These are phyloP conservation scores for Sinhomidia bicolor DNA, from an alignment of 2,888 invertebrate genomes.

Conservation along the genomic window DNA sequence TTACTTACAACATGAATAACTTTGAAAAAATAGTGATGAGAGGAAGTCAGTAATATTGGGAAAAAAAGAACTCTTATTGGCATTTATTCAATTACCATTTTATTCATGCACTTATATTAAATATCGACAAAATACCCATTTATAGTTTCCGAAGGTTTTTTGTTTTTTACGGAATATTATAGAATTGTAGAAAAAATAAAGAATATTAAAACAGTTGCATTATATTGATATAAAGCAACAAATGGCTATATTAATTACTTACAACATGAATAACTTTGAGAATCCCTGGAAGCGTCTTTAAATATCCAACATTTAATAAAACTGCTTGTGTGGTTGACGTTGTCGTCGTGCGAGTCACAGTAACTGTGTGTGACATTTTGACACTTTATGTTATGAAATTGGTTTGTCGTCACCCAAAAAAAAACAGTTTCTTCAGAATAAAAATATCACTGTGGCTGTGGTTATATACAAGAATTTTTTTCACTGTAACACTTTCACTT, in stretches of 20 bases:
- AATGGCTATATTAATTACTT: conserved; percentile 81
- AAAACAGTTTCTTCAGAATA: too few relatives aligned
- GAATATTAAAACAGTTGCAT: neutral
- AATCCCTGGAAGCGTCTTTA: conserved; percentile 90
- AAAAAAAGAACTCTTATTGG: too few relatives aligned
- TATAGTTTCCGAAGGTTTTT: too few relatives aligned
- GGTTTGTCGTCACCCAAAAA: too few relatives aligned
- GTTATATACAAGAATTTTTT: neutral
- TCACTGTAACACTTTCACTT: neutral
- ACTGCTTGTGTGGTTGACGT: conserved; percentile 89
- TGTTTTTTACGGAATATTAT: too few relatives aligned
- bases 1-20: conserved; percentile 89
- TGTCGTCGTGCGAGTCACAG: conserved; percentile 92
- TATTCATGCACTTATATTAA: too few relatives aligned
- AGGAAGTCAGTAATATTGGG: neutral
- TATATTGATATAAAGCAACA: neutral
- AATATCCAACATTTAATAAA: conserved; percentile 90
- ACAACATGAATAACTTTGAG: conserved; percentile 92
- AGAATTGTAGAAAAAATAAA: too few relatives aligned
- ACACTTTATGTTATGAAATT: neutral
- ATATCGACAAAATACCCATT: too few relatives aligned
- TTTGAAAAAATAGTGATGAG: conserved; percentile 82
- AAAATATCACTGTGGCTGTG: neutral
- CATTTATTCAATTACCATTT: too few relatives aligned
- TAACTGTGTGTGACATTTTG: conserved; percentile 93